A percentile compares a stretch with the other conserved stretches of the same genome.
Evolutionary conservation across 35 echinoderm and acorn worm genomes (phyloP).

Genomic region (Chiridota heheva): DNA sequence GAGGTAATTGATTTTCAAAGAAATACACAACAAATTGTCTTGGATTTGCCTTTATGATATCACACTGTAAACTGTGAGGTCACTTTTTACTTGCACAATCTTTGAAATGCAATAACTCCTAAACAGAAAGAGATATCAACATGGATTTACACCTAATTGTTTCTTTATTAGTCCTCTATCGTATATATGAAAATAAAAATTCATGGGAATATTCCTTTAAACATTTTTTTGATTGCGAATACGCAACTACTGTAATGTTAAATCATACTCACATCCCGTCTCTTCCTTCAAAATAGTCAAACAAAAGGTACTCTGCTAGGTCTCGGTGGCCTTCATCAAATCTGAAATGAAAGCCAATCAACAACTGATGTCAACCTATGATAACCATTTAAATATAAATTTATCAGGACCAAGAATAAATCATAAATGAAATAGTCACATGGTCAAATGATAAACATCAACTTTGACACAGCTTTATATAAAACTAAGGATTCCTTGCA

Average conservation of each 20-base stretch:
- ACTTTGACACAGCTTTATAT: neutral
- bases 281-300: constrained; percentile 80
- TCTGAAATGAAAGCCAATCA: constrained; percentile 22
- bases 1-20: too few species aligned
- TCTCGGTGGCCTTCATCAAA: constrained; percentile 92
- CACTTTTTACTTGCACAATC: too few species aligned
- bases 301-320: constrained; percentile 84
- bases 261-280: constrained; percentile 63
- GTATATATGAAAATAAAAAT: too few species aligned
- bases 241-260: constrained; percentile 1
- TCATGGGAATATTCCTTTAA: too few species aligned
- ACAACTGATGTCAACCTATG: neutral
- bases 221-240: neutral
- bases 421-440: neutral
- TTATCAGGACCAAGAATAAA: neutral
- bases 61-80: too few species aligned
- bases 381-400: neutral
- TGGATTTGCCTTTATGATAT: too few species aligned
- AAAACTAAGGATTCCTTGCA: neutral
- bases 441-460: neutral
- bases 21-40: too few species aligned
- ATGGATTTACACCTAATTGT: too few species aligned
- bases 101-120: too few species aligned
- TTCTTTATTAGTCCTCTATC: too few species aligned
- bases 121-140: too few species aligned